Evolutionary conservation across 2,113 vertebrate genomes (phyloP).

Genomic region (Pandion haliaetus): DNA sequence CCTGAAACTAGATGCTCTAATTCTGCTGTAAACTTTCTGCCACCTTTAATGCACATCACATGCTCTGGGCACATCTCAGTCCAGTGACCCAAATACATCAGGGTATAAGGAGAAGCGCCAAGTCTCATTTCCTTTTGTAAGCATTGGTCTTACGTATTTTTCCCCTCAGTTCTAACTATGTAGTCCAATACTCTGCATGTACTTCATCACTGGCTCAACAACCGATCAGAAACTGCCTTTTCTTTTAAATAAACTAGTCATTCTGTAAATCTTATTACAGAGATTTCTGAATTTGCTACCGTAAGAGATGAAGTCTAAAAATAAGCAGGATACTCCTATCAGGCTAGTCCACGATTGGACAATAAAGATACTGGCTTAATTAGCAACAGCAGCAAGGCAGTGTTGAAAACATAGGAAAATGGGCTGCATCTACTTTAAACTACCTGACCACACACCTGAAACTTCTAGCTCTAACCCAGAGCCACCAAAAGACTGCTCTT

Average conservation of each 20-base stretch:
- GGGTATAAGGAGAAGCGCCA: neutral
- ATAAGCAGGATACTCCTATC: neutral
- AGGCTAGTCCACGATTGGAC: neutral
- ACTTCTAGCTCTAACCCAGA: neutral
- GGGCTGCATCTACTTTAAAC: neutral
- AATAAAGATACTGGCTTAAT: neutral
- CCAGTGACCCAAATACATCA: neutral
- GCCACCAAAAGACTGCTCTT: neutral
- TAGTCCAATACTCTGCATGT: neutral
- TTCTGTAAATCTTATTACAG: neutral
- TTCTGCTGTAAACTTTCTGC: neutral
- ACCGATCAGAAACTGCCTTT: neutral
- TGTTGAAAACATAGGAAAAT: neutral
- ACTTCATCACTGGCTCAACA: neutral
- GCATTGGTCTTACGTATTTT: neutral
- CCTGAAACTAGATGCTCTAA: neutral
- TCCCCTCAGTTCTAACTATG: neutral
- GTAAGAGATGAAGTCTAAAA: neutral
- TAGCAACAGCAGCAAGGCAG: neutral
- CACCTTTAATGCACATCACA: neutral
- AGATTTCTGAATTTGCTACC: neutral
- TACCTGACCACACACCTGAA: neutral
- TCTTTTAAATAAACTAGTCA: neutral
- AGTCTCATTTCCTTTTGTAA: neutral
- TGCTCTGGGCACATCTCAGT: neutral